Evolutionary conservation across 2,797 vertebrate genomes (phyloP).

Genomic region (Selene dorsalis): DNA sequence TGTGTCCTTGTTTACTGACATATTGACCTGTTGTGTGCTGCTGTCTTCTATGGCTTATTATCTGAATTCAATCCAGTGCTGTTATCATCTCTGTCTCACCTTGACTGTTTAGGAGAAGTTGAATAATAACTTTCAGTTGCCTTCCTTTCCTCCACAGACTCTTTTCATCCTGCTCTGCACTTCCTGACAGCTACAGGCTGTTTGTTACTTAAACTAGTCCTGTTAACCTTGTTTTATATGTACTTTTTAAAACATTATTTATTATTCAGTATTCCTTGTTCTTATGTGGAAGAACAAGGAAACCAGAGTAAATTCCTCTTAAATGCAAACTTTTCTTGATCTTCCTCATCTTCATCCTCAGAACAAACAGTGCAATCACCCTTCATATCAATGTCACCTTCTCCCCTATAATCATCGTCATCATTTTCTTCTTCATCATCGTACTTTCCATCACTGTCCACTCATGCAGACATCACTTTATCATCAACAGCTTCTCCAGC

Average conservation of each 20-base stretch:
- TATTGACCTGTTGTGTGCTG: background rate
- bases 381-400: slow-evolving; percentile 16
- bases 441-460: slow-evolving; percentile 17
- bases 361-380: background rate
- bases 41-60: background rate
- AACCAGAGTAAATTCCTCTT: background rate
- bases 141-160: background rate
- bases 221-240: background rate
- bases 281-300: background rate
- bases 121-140: background rate
- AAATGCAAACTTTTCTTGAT: background rate
- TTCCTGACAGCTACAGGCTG: too few species aligned
- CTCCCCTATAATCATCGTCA: background rate
- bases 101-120: background rate
- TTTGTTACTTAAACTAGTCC: background rate
- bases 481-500: slow-evolving; percentile 8
- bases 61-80: background rate
- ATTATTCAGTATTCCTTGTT: too few species aligned
- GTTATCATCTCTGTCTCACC: background rate
- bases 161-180: background rate
- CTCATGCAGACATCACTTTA: background rate
- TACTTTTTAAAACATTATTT: background rate
- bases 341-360: slow-evolving; percentile 17
- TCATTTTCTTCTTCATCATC: slow-evolving; percentile 8
- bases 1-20: too few species aligned